Conservation (phyloP, 2,113 vertebrate genomes). For the Odontesthes bonariensis region DNA sequence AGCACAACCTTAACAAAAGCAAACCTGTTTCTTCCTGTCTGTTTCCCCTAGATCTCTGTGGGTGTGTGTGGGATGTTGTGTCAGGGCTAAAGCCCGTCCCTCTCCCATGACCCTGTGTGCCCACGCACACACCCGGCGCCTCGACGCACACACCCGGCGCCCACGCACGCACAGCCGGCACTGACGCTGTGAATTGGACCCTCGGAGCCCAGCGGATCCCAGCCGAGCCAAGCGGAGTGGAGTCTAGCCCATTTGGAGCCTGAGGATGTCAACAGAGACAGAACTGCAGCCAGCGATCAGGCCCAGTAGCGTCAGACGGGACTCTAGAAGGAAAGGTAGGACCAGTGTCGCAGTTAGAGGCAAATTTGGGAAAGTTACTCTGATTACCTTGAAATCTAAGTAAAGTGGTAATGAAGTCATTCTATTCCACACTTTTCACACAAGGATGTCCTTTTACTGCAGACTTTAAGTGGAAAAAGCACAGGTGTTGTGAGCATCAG, state of each 20-base stretch:
- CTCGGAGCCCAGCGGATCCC: conserved; percentile 59
- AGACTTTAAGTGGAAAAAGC: conserved; percentile 5
- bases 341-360: neutral
- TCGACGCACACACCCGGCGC: conserved; percentile 76
- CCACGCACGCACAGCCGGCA: conserved; percentile 68
- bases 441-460: neutral
- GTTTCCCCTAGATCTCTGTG: conserved; percentile 70
- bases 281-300: conserved; percentile 99
- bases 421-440: neutral
- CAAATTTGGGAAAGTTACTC: neutral
- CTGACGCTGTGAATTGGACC: conserved; percentile 73
- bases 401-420: neutral
- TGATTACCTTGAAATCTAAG: neutral
- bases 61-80: conserved; percentile 91
- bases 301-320: conserved; percentile 98
- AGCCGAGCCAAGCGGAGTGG: conserved; percentile 64
- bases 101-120: conserved; percentile 96
- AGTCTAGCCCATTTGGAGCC: conserved; percentile 72
- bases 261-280: conserved; percentile 99
- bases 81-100: conserved; percentile 86
- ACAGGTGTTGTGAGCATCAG: neutral
- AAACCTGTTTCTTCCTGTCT: conserved; percentile 50
- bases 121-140: conserved; percentile 79
- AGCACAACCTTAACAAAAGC: conserved; percentile 41
- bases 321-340: conserved; percentile 98